Evolutionary conservation across 2,888 invertebrate genomes (phyloP), one percentile per base, ranked within the genome.

Genomic region (Boloria euphrosyne): DNA sequence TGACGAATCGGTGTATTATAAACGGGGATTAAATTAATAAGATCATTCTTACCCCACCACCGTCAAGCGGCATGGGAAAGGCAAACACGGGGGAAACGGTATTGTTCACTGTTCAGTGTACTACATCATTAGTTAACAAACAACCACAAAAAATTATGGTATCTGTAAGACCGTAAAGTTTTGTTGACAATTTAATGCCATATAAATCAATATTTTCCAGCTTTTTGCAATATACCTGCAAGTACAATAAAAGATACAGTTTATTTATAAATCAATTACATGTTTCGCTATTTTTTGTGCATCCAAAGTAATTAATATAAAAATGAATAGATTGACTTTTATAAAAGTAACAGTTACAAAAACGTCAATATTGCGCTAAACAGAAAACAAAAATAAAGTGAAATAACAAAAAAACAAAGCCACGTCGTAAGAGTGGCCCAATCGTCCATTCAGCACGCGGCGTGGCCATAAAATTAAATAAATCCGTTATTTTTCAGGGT

Each of bases 401-500:
- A 31, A 17, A n/a, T 17, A 52, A 57, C 47, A 51, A 65, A 53
- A n/a, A 62, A 64, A 54, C 61, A 62, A 65, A 66, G 38, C 38
- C 68, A 53, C 67, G 65, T 69, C 55, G 72, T 63, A 52, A 44
- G 70, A 68, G 72, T 78, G 74, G 78, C 76, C 83, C 89, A 89
- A 91, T 90, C 90, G 86, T 76, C 86, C 87, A 91, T 90, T 90
- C 91, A 87, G 89, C 90, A 89, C 91, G 90, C 86, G 85, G 89
- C 86, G 76, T 71, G 84, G 84, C 87, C 89, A 90, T 92, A 90
- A 92, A 90, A 90, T 91, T 91, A 89, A 91, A 90, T 90, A 91
- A 92, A 90, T 89, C 90, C 90, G 89, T 90, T 88, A 92, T 92
- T 92, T 92, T 92, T 92, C 91, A 92, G 86, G 83, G 88, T 89